phyloP scores from a whole-genome alignment of 2,888 invertebrate species.

The Phania funesta region DNA sequence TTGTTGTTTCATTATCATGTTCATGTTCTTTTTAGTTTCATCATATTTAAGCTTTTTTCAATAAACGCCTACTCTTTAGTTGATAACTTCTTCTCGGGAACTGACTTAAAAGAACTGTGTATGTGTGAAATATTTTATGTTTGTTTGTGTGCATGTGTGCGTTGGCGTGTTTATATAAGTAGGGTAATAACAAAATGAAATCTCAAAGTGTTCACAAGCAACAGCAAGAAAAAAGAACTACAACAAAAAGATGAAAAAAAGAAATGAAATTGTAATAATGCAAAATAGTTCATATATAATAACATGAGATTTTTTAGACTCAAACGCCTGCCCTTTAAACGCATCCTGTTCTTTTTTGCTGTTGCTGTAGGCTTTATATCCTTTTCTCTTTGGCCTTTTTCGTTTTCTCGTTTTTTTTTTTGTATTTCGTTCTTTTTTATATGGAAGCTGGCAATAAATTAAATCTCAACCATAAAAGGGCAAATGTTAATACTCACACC shows the following conservation, averaged over 20 bases:
- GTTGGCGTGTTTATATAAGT: constrained; percentile 18
- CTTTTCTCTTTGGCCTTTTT: constrained; percentile 32
- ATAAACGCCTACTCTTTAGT: constrained; percentile 62
- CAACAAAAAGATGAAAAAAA: constrained; percentile 8
- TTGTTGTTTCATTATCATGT: constrained; percentile 37
- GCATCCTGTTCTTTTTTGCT: constrained; percentile 56
- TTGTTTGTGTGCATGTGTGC: not conserved
- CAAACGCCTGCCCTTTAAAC: constrained; percentile 60
- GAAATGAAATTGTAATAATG: constrained; percentile 51
- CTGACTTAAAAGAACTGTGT: not conserved
- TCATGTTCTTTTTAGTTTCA: constrained; percentile 15
- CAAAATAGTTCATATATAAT: constrained; percentile 57
- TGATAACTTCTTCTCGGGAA: constrained; percentile 31
- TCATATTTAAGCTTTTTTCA: constrained; percentile 48
- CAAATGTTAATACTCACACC: constrained; percentile 64
- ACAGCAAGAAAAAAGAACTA: not conserved
- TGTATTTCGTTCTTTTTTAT: constrained; percentile 17
- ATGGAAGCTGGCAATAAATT: constrained; percentile 64
- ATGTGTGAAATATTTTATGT: not conserved
- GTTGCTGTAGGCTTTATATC: constrained; percentile 57
- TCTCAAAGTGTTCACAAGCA: constrained; percentile 50
- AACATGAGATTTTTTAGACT: constrained; percentile 43
- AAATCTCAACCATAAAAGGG: constrained; percentile 67
- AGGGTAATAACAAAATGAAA: constrained; percentile 57
- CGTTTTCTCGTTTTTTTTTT: constrained; percentile 10